Percentiles rank a stretch among this genome's conserved stretches.
Evolutionary conservation across 1,140 invertebrate genomes (phyloP).

Genomic region (Hetaerina americana): DNA sequence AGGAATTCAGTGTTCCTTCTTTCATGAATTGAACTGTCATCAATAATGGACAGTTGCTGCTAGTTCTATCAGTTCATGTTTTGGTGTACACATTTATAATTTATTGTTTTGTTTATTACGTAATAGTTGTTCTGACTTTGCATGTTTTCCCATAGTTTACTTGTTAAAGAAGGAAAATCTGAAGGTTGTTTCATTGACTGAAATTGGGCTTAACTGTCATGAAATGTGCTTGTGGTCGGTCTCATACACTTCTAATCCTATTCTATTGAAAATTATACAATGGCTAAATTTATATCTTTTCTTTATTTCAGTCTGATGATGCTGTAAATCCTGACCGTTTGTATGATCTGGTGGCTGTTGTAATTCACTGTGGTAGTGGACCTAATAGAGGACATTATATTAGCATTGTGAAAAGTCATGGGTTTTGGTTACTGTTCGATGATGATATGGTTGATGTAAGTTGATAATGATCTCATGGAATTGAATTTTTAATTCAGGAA

Average conservation of each 20-base stretch:
- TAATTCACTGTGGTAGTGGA: conserved; percentile 97
- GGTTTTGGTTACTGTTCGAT: conserved; percentile 98
- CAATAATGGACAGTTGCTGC: no score
- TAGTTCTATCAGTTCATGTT: no score
- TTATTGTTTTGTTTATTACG: no score
- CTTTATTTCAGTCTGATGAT: conserved; percentile 74
- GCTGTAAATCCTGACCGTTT: conserved; percentile 93
- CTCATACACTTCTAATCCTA: neutral
- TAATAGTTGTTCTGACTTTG: no score
- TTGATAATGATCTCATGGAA: conserved; percentile 20
- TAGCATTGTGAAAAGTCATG: conserved; percentile 97
- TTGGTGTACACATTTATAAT: no score
- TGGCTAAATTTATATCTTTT: conserved; percentile 6
- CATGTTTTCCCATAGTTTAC: no score
- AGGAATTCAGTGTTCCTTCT: no score
- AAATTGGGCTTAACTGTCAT: neutral
- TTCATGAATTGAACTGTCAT: no score
- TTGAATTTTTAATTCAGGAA: conserved; percentile 2
- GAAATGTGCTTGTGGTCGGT: conserved; percentile 6
- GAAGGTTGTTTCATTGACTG: conserved; percentile 8
- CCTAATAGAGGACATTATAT: conserved; percentile 99
- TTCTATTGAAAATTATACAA: neutral
- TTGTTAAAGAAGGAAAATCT: no score
- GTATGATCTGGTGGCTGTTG: conserved; percentile 96
- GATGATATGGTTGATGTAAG: conserved; percentile 99